Conservation (phyloP, 1,140 invertebrate species). For the Papilio glaucus region DNA sequence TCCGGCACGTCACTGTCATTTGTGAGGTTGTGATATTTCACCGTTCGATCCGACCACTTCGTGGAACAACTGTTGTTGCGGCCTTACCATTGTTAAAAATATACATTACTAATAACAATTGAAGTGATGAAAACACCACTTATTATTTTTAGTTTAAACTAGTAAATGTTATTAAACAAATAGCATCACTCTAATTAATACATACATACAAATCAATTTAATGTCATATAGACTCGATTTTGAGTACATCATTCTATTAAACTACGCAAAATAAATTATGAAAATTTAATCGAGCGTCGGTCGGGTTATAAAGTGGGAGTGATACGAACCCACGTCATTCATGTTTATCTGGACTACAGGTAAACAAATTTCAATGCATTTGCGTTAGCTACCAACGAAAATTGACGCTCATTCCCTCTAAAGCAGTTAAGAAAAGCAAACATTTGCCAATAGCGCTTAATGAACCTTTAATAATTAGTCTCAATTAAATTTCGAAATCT, state of each 20-base stretch:
- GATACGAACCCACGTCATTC: slow-evolving; percentile 24
- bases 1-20: too few species aligned
- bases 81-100: too few species aligned
- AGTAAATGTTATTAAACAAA: slow-evolving; percentile 5
- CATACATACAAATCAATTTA: slow-evolving; percentile 2
- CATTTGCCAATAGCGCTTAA: slow-evolving; percentile 54
- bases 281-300: neutral
- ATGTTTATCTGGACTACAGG: slow-evolving; percentile 33
- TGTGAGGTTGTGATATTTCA: too few species aligned
- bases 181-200: neutral
- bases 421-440: slow-evolving; percentile 46
- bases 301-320: neutral
- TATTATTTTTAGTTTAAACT: neutral
- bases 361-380: slow-evolving; percentile 37
- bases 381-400: slow-evolving; percentile 31
- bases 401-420: slow-evolving; percentile 39
- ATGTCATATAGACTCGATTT: neutral
- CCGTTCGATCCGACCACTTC: too few species aligned
- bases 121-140: neutral
- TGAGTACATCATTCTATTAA: neutral
- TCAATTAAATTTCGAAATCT: slow-evolving; percentile 47
- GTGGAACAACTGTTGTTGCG: too few species aligned
- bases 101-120: too few species aligned
- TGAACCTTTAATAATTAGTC: slow-evolving; percentile 58
- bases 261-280: neutral